phyloP scores from a whole-genome alignment of 2,888 invertebrate genomes.

The Dryococelus australis region DNA sequence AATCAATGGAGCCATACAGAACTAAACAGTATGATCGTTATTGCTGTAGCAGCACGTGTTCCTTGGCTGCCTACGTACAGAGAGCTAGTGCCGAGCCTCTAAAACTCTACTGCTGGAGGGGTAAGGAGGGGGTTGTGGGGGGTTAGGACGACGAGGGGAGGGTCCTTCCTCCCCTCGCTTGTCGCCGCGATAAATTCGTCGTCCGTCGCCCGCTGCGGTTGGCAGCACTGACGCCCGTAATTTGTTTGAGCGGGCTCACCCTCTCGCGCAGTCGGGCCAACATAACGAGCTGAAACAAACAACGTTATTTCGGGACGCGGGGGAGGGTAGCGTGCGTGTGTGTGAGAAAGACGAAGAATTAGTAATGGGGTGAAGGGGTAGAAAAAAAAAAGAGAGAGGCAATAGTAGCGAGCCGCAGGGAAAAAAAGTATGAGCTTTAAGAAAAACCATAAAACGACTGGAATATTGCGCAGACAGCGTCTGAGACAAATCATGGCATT shows the following conservation, averaged over 20 bases:
- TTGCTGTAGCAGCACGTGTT: too few relatives aligned
- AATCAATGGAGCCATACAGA: too few relatives aligned
- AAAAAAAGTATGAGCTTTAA: not conserved
- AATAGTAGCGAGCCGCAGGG: not conserved
- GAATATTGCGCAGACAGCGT: not conserved
- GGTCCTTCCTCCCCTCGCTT: not conserved
- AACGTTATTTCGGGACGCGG: not conserved
- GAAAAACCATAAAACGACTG: not conserved
- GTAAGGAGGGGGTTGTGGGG: too few relatives aligned
- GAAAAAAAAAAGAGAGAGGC: not conserved
- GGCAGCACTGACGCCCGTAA: conserved; percentile 1
- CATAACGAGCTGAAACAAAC: conserved; percentile 16
- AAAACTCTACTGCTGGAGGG: too few relatives aligned
- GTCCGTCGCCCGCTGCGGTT: not conserved
- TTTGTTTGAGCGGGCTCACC: not conserved
- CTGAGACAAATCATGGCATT: too few relatives aligned
- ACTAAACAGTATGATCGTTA: too few relatives aligned
- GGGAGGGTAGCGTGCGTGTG: not conserved
- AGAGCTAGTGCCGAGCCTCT: too few relatives aligned
- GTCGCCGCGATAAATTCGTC: not conserved
- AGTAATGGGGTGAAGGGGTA: not conserved
- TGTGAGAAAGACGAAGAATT: not conserved
- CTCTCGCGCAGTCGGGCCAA: not conserved
- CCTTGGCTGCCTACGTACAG: too few relatives aligned
- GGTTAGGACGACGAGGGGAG: too few relatives aligned